Percentiles rank a stretch among this genome's conserved stretches.
Conservation (phyloP, 2,113 vertebrate genomes). For the Rattus norvegicus region DNA sequence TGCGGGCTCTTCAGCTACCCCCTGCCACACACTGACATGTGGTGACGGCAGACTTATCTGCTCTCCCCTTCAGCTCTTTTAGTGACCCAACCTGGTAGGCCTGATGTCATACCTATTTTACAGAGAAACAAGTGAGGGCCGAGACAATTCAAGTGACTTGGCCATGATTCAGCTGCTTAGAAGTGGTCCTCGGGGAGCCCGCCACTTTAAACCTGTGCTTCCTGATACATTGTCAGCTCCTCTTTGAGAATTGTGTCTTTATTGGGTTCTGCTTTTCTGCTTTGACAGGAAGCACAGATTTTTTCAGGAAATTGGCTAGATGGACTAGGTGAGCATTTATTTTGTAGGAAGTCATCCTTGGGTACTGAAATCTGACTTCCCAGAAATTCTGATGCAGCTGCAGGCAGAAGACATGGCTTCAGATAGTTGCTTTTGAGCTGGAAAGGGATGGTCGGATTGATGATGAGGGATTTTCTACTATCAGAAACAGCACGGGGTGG, state of each 20-base stretch:
- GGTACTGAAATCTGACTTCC: background rate
- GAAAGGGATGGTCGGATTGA: background rate
- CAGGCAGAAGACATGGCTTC: background rate
- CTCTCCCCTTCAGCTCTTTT: background rate
- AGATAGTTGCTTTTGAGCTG: background rate
- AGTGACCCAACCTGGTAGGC: rapidly evolving
- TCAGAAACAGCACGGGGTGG: background rate
- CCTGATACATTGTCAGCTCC: too few relatives aligned
- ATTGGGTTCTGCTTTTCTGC: background rate
- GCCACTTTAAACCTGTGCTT: rapidly evolving
- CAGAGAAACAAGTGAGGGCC: background rate
- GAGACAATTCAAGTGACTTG: background rate
- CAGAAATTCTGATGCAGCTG: background rate
- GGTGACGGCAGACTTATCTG: rapidly evolving
- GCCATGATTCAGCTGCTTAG: background rate
- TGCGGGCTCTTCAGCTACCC: rapidly evolving
- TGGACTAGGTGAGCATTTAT: background rate
- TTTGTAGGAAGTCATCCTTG: background rate
- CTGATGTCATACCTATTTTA: background rate
- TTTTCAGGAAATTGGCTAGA: background rate
- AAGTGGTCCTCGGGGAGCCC: rapidly evolving
- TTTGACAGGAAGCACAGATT: background rate
- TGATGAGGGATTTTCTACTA: background rate
- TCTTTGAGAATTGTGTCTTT: background rate
- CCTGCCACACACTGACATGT: rapidly evolving